Evolutionary conservation across 2,113 vertebrate genomes (phyloP).

Genomic region (Rhabdomys dilectus): DNA sequence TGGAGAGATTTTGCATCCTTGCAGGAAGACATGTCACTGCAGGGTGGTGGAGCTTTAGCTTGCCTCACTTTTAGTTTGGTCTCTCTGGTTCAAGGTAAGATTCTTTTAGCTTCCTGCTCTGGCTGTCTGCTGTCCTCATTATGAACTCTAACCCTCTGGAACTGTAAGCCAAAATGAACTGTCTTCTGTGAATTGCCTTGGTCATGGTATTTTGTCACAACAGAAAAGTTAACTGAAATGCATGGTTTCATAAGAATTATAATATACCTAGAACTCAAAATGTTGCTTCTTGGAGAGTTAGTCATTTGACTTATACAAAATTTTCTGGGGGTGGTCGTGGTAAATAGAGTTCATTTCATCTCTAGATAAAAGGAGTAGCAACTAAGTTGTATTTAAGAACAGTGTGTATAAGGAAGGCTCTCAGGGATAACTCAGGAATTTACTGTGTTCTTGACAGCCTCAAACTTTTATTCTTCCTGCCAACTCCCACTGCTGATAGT

Average conservation of each 20-base stretch:
- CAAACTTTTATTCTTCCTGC: background rate
- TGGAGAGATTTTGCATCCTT: background rate
- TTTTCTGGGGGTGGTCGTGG: background rate
- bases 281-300: background rate
- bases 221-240: background rate
- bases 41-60: background rate
- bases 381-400: background rate
- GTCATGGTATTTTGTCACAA: background rate
- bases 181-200: background rate
- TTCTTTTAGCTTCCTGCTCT: background rate
- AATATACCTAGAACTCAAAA: background rate
- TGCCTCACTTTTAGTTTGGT: background rate
- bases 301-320: background rate
- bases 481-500: background rate
- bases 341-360: background rate
- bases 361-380: background rate
- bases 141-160: background rate
- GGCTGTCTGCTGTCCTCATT: background rate
- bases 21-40: background rate
- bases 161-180: background rate
- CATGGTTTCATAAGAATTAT: background rate
- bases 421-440: slow-evolving; percentile 10
- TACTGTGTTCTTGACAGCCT: background rate
- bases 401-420: background rate
- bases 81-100: background rate